Evolutionary conservation across 2,888 invertebrate species (phyloP).

Genomic region (Nasonia oneida): DNA sequence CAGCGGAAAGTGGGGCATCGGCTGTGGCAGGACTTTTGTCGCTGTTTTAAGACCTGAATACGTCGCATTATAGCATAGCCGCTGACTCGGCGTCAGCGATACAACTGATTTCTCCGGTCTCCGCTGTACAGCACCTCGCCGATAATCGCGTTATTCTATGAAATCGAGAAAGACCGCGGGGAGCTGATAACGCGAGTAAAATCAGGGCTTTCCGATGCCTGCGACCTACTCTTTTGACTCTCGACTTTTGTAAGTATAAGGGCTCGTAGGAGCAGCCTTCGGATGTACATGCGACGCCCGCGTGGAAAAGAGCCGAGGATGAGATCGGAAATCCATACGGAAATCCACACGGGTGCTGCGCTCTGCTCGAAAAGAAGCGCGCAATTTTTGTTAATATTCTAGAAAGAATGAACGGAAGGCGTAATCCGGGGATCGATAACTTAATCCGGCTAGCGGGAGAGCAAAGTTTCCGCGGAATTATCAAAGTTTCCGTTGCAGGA

Average conservation of each 20-base stretch:
- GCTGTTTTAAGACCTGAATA: background rate
- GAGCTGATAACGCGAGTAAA: background rate
- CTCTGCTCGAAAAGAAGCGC: too few species aligned
- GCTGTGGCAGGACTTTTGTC: background rate
- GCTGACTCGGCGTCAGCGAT: background rate
- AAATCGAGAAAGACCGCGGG: background rate
- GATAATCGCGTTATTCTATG: background rate
- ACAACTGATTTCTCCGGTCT: background rate
- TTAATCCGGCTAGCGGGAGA: too few species aligned
- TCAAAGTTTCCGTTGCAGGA: background rate
- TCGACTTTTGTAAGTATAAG: background rate
- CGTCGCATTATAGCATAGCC: too few species aligned
- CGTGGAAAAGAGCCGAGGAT: background rate
- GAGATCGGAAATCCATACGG: constrained; percentile 39
- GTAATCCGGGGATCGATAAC: too few species aligned
- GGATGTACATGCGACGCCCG: too few species aligned
- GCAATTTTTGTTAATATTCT: too few species aligned
- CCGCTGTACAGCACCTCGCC: background rate
- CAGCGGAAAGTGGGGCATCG: background rate
- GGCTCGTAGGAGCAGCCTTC: constrained; percentile 28
- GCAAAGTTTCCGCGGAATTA: too few species aligned
- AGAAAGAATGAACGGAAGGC: too few species aligned
- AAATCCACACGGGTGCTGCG: too few species aligned
- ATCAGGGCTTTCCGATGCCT: constrained; percentile 30
- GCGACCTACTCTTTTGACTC: constrained; percentile 47